Evolutionary conservation across 2,888 invertebrate genomes (phyloP).

Genomic region (Mesochorus sp.): DNA sequence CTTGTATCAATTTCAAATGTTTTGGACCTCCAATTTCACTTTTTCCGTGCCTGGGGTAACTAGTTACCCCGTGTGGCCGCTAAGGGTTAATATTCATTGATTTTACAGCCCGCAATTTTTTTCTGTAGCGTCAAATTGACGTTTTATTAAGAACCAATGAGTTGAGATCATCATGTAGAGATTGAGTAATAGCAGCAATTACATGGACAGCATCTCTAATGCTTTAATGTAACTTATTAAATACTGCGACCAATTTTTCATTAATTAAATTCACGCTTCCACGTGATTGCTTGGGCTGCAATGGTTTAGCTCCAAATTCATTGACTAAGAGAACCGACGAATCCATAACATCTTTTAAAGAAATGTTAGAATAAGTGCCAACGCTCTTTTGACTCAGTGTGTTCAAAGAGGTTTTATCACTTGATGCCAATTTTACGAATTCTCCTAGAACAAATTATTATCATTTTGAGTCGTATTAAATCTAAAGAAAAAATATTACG

Average conservation of each 20-base stretch:
- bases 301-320: slow-evolving; percentile 34
- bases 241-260: slow-evolving; percentile 60
- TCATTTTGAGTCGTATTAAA: slow-evolving; percentile 25
- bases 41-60: too few relatives aligned
- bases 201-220: slow-evolving; percentile 63
- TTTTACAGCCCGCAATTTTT: slow-evolving; percentile 49
- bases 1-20: too few relatives aligned
- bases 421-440: slow-evolving; percentile 46
- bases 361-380: slow-evolving; percentile 50
- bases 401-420: slow-evolving; percentile 42
- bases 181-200: slow-evolving; percentile 56
- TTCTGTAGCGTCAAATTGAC: slow-evolving; percentile 61
- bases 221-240: slow-evolving; percentile 63
- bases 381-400: slow-evolving; percentile 48
- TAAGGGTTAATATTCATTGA: slow-evolving; percentile 54
- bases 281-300: slow-evolving; percentile 45
- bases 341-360: slow-evolving; percentile 34
- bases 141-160: slow-evolving; percentile 57
- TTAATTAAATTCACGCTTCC: slow-evolving; percentile 57
- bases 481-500: slow-evolving; percentile 12
- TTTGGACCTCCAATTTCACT: too few relatives aligned
- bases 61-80: too few relatives aligned
- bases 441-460: slow-evolving; percentile 35
- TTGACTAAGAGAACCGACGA: slow-evolving; percentile 7
- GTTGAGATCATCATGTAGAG: slow-evolving; percentile 41